Evolutionary conservation across 2,797 vertebrate genomes (phyloP), one percentile per base, ranked within the genome.

Genomic region (Rhadinocentrus ornatus): DNA sequence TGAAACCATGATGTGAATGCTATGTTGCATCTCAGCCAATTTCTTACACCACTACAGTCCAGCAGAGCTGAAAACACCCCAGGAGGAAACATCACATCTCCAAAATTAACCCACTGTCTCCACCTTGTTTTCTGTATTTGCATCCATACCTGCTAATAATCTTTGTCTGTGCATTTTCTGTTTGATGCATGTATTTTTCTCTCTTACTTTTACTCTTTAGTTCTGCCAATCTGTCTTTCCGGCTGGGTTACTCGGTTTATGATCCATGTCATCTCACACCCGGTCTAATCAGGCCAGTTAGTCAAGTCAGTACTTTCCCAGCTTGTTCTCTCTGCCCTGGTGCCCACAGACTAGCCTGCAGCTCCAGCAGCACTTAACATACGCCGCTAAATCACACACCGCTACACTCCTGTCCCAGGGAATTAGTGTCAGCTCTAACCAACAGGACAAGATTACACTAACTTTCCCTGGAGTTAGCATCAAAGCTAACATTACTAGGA

Each of bases 281-380:
- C 82, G 18, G 87, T 83, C 82, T 90, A 91, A 91, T 90, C 90
- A 91, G 86, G 85, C 80, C 89, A 83, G 89, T 92, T 91, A 92
- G 89, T 78, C 71, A 84, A 87, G 83, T 84, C 84, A 89, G 86
- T 88, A 77, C 84, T 78, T 85, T 72, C 75, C 84, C 83, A 86
- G 86, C 86, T 79, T 78, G 82, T 86, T 83, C 73, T 83, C 87
- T 85, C 83, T 89, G 84, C 88, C 90, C 84, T 73, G 78, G 81
- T 86, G 88, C 88, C 88, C 85, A 88, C 87, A 87, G 88, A 92
- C 85, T 89, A 78, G 90, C 91, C 92, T 74, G 80, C 75, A 90
- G 91, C 89, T 85, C 60, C 80, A 75, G 86, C 85, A 90, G 86
- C 90, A 91, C 90, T 93, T 92, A 93, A 90, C 92, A 93, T 92